Conservation (phyloP, 2,888 invertebrate genomes). For the Ferdinandea cuprea region DNA sequence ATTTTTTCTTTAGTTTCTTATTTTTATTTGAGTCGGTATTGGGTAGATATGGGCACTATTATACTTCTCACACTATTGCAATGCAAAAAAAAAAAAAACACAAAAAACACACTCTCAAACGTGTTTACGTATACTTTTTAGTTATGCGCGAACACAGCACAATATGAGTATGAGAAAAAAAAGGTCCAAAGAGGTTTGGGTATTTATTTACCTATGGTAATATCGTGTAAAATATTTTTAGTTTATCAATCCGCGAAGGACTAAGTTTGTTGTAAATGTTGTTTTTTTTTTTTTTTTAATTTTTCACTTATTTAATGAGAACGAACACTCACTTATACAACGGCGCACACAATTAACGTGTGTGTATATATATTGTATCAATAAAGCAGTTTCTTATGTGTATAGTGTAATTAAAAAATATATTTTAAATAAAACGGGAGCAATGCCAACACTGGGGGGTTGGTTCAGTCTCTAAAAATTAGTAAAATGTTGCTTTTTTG, state of each 20-base stretch:
- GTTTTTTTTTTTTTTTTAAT: slow-evolving; percentile 15
- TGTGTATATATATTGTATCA: slow-evolving; percentile 29
- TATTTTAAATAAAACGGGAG: slow-evolving; percentile 20
- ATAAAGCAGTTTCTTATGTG: slow-evolving; percentile 56
- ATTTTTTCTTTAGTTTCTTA: slow-evolving; percentile 19
- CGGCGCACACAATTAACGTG: slow-evolving; percentile 52
- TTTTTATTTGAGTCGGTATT: slow-evolving; percentile 54
- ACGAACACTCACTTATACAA: slow-evolving; percentile 59
- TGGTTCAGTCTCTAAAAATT: slow-evolving; percentile 52
- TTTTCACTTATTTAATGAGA: slow-evolving; percentile 45
- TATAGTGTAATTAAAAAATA: slow-evolving; percentile 35
- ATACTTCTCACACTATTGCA: slow-evolving; percentile 39
- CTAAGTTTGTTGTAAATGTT: slow-evolving; percentile 14
- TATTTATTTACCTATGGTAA: slow-evolving; percentile 1
- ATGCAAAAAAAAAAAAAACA: too few species aligned
- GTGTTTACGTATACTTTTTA: slow-evolving; percentile 78
- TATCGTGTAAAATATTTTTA: slow-evolving; percentile 4
- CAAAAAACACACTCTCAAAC: slow-evolving; percentile 77
- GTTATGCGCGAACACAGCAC: slow-evolving; percentile 79
- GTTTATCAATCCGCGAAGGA: slow-evolving; percentile 1
- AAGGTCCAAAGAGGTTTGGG: slow-evolving; percentile 31
- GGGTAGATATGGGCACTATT: too few species aligned
- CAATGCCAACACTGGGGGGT: slow-evolving; percentile 44
- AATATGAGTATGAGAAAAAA: neutral
- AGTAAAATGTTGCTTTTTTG: slow-evolving; percentile 76